These are phyloP conservation scores for Nasua narica DNA, from an alignment of 2,797 vertebrate species.

Conservation along the genomic window DNA sequence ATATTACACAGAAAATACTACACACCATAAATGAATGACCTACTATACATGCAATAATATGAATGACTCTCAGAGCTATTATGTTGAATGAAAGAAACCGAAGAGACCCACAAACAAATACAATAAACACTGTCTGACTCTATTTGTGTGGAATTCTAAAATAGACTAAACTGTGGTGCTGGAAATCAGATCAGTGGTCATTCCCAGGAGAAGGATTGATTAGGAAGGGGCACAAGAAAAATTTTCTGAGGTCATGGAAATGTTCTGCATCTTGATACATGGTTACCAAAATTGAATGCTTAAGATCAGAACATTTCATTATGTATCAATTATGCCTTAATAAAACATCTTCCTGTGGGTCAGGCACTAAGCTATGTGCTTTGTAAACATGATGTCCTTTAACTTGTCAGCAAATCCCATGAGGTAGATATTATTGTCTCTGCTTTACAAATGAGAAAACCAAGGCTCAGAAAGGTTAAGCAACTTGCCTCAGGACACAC, in stretches of 20 bases:
- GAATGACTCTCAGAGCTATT: neutral
- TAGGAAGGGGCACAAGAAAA: neutral
- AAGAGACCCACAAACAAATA: neutral
- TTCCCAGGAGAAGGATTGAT: neutral
- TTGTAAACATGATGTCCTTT: neutral
- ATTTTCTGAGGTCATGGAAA: neutral
- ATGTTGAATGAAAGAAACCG: neutral
- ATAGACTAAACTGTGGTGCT: neutral
- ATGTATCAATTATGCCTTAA: neutral
- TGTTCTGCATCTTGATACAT: neutral
- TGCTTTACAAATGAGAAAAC: neutral
- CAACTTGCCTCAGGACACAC: neutral
- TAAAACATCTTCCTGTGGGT: neutral
- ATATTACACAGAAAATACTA: neutral
- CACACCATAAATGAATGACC: neutral
- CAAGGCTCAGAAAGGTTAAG: neutral
- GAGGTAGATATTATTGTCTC: neutral
- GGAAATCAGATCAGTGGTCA: neutral
- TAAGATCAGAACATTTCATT: neutral
- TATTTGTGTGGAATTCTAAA: neutral
- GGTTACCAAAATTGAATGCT: neutral
- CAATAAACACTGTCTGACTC: neutral
- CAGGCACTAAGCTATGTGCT: neutral
- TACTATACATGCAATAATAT: neutral
- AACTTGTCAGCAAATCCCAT: neutral